phyloP scores from a whole-genome alignment of 2,797 vertebrate genomes.

The Petrocephalus sullivani region DNA sequence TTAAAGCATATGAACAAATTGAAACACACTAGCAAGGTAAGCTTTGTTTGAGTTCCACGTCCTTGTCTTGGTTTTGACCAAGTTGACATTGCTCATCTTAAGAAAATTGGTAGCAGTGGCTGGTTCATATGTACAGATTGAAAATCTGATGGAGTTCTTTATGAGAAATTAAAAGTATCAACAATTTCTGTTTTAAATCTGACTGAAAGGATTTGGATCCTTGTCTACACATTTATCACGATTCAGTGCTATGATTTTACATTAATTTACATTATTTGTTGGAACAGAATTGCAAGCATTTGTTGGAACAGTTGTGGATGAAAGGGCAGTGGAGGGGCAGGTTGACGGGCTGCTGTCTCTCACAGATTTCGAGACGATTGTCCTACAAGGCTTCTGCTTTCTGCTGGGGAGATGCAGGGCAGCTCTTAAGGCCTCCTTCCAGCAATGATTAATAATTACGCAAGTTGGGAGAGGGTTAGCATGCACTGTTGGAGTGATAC shows the following conservation, averaged over 20 bases:
- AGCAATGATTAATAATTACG: not conserved
- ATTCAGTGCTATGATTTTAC: not conserved
- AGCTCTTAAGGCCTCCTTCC: not conserved
- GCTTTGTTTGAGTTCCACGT: no score
- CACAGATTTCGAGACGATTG: not conserved
- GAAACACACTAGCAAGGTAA: not conserved
- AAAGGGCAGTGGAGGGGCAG: not conserved
- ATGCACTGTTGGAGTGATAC: not conserved
- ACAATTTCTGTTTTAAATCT: not conserved
- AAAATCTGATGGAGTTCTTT: not conserved
- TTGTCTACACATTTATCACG: not conserved
- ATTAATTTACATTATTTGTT: not conserved
- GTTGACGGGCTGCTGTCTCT: not conserved
- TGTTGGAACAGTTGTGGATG: not conserved
- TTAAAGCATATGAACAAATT: not conserved
- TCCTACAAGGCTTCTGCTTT: not conserved
- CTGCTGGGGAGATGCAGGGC: not conserved
- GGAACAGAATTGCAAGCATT: not conserved
- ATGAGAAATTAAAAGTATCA: not conserved
- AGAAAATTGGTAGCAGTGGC: not conserved
- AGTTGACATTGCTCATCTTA: not conserved
- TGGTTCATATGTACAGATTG: not conserved
- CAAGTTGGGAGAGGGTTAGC: not conserved
- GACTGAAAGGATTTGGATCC: not conserved
- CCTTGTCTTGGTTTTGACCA: not conserved